Evolutionary conservation across 2,797 vertebrate species (phyloP), one percentile per base, ranked within the genome.

Genomic region (Buceros bicornis): DNA sequence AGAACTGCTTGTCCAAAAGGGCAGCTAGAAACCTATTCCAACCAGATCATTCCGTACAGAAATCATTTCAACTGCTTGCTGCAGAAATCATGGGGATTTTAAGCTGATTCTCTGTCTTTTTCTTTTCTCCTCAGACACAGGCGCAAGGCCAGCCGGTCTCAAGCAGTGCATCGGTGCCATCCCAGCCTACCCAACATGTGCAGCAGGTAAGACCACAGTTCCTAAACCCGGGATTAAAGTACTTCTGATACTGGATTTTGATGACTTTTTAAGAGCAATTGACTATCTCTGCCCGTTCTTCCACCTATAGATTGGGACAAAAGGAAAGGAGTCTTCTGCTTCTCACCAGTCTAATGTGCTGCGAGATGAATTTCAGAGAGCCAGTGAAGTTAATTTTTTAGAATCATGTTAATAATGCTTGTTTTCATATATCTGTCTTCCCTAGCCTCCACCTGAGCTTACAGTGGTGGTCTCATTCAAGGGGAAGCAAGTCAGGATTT

Each of bases 191-290:
- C 40, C 98, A 97, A 22, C 98, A 97, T 76, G 73, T 97, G 93
- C 97, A 99, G 89, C 99, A 99, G 98, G 99, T 99, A 93, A 95
- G 89, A 82, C 48, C 56, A 25, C 26, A 13, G 16, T 71, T 66
- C 31, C 16, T 71, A 22, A 89, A 61, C 13, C 8, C 13, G 20
- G 48, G 51, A 35, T 28, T 84, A 4, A 60, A 79, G 37, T 54
- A 26, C 16, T 87, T 81, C 13, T 4, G 14, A 3, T 33, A 2
- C 11, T 37, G 50, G 13, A 25, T 79, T 79, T n/a, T 40, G 54
- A 37, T 81, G 51, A 48, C 18, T 62, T 22, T 40, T 16, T 9
- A 57, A 79, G 35, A 87, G 24, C 31, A 53, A 0, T 8, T 83
- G 13, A 16, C 18, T 71, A 5, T 16, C 16, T 71, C 24, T 57